Evolutionary conservation across 2,113 vertebrate genomes (phyloP).

Genomic region (Pimephales promelas): DNA sequence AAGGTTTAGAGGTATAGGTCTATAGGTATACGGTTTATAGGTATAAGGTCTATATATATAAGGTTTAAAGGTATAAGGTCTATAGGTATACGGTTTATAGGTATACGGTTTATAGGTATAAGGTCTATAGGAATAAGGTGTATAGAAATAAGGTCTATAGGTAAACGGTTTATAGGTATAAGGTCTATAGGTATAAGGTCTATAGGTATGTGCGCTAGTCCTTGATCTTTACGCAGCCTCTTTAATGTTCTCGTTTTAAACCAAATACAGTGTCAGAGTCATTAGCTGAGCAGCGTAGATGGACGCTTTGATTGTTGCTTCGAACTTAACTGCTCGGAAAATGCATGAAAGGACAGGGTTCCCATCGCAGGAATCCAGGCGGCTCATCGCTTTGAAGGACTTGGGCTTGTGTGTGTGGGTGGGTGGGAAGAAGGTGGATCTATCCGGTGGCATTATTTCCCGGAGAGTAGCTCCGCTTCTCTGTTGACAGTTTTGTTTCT

Average conservation of each 20-base stretch:
- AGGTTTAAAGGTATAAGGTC: no score
- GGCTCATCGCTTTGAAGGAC: conserved; percentile 38
- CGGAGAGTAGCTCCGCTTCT: conserved; percentile 64
- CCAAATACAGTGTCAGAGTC: conserved; percentile 62
- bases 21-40: no score
- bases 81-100: no score
- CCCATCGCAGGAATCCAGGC: conserved; percentile 47
- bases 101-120: no score
- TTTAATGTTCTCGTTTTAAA: conserved; percentile 58
- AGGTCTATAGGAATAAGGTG: no score
- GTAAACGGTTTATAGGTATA: no score
- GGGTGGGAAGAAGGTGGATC: conserved; percentile 55
- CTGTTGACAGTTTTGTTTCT: conserved; percentile 78
- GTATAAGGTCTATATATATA: no score
- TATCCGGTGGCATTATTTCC: conserved; percentile 66
- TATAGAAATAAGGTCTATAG: no score
- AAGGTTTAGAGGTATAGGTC: no score
- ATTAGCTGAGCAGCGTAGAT: conserved; percentile 61
- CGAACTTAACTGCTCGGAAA: conserved; percentile 32
- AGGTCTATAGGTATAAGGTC: no score
- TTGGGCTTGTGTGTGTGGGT: conserved; percentile 42
- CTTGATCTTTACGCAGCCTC: conserved; percentile 26
- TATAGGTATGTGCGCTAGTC: no score
- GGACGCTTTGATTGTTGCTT: conserved; percentile 66
- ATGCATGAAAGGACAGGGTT: conserved; percentile 20